Percentiles rank a stretch among this genome's conserved stretches.
These are phyloP conservation scores for Pteruthius melanotis DNA, from an alignment of 2,113 vertebrate genomes.

Conservation along the genomic window DNA sequence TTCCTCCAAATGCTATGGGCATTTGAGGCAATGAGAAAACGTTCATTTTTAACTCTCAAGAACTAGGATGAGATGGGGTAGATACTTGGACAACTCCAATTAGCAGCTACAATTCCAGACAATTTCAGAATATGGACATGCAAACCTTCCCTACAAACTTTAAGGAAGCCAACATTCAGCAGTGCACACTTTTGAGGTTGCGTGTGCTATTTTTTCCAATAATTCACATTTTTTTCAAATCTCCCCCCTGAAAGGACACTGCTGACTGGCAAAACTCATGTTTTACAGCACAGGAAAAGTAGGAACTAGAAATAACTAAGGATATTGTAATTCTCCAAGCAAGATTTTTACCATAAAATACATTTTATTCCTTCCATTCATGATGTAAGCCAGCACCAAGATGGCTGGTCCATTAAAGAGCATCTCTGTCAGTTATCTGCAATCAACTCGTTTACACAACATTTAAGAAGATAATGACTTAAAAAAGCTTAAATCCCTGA, in stretches of 20 bases:
- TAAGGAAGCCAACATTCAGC: neutral
- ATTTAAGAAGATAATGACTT: neutral
- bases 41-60: neutral
- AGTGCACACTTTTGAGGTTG: neutral
- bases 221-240: neutral
- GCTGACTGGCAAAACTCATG: neutral
- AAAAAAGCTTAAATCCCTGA: neutral
- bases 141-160: neutral
- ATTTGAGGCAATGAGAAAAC: neutral
- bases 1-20: neutral
- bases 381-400: neutral
- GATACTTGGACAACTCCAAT: neutral
- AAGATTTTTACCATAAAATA: neutral
- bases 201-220: neutral
- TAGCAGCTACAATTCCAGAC: neutral
- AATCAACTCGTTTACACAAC: neutral
- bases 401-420: neutral
- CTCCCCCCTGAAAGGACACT: neutral
- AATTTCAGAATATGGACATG: neutral
- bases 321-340: neutral
- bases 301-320: neutral
- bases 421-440: neutral
- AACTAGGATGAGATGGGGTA: neutral
- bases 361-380: neutral
- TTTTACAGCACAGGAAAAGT: neutral